Evolutionary conservation across 2,888 invertebrate genomes (phyloP), one percentile per base, ranked within the genome.

Genomic region (Acrocyrtus sp.): DNA sequence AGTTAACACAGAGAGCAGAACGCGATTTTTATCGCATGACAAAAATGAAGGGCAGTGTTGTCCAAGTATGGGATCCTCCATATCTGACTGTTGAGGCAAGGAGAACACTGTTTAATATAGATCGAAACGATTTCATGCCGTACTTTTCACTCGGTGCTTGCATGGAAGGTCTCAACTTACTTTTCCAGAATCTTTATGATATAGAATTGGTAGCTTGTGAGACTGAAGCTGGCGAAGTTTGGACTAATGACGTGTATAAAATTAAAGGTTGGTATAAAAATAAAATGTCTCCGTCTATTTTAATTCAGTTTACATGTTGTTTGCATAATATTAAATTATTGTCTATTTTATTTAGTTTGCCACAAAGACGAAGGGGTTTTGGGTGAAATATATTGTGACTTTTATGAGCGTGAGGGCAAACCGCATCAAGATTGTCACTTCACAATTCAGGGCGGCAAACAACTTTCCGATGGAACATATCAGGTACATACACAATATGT

Each of bases 341-440:
- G n/a, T n/a, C 15, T n/a, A n/a, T n/a, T n/a, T n/a, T n/a, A n/a
- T 53, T n/a, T 50, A 82, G 96, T 97, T 24, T 88, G 91, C 1
- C 93, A 96, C 82, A 91, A 92, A 81, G 86, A 84, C 0, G 92
- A 95, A 82, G 93, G 93, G 0, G 84, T 92, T 12, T 86, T 99
- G 34, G 99, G 99, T 0, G 90, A 94, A 83, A 96, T 99, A 81
- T 99, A 98, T 85, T 97, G 98, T 85, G 99, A 99, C 86, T 92
- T 99, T 83, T 98, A 93, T 83, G 94, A 95, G 85, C 87, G 97
- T 61, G 86, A 88, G 24, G 92, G 92, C n/a, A 99, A 99, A 85
- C 93, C 95, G 4, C 92, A 94, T 85, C 97, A 97, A 86, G 99
- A 99, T 85, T 99, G 99, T 82, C 99, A 99, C 85, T 99, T 97